Conservation (phyloP, 2,797 vertebrate genomes). For the Cossypha heuglini region DNA sequence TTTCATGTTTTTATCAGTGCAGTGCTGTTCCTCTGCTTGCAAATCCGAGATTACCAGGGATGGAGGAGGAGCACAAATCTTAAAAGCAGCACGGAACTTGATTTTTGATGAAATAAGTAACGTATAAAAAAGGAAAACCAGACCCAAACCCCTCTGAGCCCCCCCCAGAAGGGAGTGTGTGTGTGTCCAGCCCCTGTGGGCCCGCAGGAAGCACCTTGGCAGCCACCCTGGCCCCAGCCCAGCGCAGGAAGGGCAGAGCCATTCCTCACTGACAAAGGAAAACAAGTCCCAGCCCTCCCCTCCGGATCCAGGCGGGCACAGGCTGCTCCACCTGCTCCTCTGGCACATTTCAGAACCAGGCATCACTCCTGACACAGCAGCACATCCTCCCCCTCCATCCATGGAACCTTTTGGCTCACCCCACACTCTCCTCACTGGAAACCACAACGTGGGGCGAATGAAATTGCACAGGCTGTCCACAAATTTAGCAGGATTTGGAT, state of each 20-base stretch:
- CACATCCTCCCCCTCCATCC: neutral
- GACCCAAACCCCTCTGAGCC: neutral
- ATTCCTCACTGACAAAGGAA: slow-evolving; percentile 59
- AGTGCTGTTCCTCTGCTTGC: neutral
- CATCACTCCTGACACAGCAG: rapidly evolving
- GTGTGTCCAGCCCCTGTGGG: neutral
- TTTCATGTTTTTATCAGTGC: slow-evolving; percentile 8
- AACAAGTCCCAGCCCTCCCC: neutral
- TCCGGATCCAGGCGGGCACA: neutral
- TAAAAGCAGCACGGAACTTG: neutral
- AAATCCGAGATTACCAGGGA: neutral
- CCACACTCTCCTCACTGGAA: neutral
- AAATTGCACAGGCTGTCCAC: neutral
- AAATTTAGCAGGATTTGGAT: neutral
- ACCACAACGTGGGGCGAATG: rapidly evolving
- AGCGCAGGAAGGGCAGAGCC: slow-evolving; percentile 50
- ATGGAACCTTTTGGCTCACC: rapidly evolving
- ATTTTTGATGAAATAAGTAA: neutral
- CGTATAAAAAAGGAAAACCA: neutral
- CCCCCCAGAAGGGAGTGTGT: neutral
- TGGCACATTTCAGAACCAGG: neutral
- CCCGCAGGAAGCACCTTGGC: slow-evolving; percentile 66
- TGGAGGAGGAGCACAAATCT: neutral
- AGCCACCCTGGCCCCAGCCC: slow-evolving; percentile 12
- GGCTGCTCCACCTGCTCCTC: slow-evolving; percentile 10